These are phyloP conservation scores for Cassiopea andromeda DNA, from an alignment of 30 jellyfish, hydroid and myxozoan genomes.

Conservation along the genomic window DNA sequence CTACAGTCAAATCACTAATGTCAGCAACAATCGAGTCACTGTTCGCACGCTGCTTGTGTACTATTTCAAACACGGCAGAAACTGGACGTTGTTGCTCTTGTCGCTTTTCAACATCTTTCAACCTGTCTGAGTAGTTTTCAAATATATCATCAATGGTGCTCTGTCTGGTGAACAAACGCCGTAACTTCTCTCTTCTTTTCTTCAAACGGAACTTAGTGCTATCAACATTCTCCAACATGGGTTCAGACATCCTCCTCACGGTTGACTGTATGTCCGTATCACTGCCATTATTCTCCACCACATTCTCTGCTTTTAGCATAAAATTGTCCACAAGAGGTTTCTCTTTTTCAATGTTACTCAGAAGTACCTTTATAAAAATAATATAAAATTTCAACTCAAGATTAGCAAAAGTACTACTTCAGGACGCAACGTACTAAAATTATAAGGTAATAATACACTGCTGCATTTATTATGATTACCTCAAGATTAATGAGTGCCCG, in stretches of 20 bases:
- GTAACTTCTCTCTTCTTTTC: conserved; percentile 74
- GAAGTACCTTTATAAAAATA: conserved; percentile 35
- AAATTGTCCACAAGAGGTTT: conserved; percentile 49
- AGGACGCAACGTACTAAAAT: neutral
- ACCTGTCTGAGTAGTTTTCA: conserved; percentile 73
- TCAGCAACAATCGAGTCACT: conserved; percentile 58
- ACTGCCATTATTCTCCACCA: conserved; percentile 63
- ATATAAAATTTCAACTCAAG: no score
- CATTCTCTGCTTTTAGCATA: conserved; percentile 52
- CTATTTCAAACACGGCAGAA: conserved; percentile 79
- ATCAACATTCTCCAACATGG: conserved; percentile 54
- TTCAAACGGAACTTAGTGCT: conserved; percentile 45
- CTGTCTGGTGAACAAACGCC: conserved; percentile 31
- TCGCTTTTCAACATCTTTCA: conserved; percentile 61
- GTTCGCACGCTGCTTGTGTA: conserved; percentile 64
- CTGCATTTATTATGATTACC: no score
- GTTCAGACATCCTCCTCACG: conserved; percentile 8
- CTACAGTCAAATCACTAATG: conserved; percentile 58
- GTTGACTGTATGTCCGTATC: conserved; percentile 68
- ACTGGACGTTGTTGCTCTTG: conserved; percentile 70
- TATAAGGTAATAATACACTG: no score
- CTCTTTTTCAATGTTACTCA: conserved; percentile 67
- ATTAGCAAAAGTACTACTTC: neutral
- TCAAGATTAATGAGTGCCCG: no score
- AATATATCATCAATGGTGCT: conserved; percentile 72